Base-by-base conservation (phyloP, 2,888 invertebrate genomes). In the Chrysodeixis includens region DNA sequence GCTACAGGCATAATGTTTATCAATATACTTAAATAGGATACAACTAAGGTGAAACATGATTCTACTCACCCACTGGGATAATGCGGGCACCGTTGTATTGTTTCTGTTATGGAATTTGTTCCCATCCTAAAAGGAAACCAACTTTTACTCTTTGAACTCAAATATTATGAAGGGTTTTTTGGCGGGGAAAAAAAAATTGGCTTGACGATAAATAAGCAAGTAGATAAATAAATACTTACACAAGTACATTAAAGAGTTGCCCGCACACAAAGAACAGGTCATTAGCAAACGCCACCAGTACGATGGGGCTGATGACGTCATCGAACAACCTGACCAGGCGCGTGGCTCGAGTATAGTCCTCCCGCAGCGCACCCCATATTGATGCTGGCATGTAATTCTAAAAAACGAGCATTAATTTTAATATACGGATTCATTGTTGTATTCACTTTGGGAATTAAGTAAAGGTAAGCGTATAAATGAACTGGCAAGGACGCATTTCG, bases 251-350 rank as follows among this genome's bases (percentile, higher is more conserved):
- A 79, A 96, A 96, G 14, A 97, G 90, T 78, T 97, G 96, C 54
- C 96, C 93, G 69, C 97, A 97, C 70, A 97, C 96, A 84, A 97
- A 97, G 84, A 96, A 97, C 57, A 97, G 93, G 81, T 97, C 97
- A 72, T 95, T 96, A 0, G 96, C 93, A 74, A 97, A 97, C 0
- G 96, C 96, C 0, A 96, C 86, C 4, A 97, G 89, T 1, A 97
- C 94, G 54, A 97, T 86, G 16, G 93, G 90, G 12, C 96, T 96
- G 56, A 97, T 92, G 58, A 96, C 92, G 40, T 95, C 90, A 82
- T 97, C 97, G 59, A 97, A 94, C 0, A 89, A 86, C 60, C 93
- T 90, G 0, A 97, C 94, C 54, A 97, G 84, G 32, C 93, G 92
- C 0, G 95, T 94, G 0, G 97, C 91, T 62, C 93, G 93, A 76